A percentile compares a stretch with the other conserved stretches of the same genome.
These are phyloP conservation scores for Pocillopora verrucosa DNA, from an alignment of 64 coral and sea anemone genomes.

Conservation along the genomic window DNA sequence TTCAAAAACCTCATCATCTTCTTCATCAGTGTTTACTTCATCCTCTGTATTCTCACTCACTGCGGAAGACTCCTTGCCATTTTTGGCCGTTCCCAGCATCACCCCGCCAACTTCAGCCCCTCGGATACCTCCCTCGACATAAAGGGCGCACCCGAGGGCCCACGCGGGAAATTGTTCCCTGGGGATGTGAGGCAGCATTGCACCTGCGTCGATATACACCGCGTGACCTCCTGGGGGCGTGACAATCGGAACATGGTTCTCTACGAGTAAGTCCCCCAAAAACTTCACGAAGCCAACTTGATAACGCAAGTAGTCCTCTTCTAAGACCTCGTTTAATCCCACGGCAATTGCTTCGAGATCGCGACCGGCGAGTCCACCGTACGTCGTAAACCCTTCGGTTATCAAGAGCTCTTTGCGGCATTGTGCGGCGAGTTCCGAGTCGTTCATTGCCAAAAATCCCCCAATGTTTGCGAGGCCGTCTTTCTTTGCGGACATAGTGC, in stretches of 20 bases:
- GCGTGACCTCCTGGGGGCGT: constrained; percentile 72
- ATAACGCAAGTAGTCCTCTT: constrained; percentile 65
- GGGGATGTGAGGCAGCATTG: constrained; percentile 70
- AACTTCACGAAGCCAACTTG: constrained; percentile 50
- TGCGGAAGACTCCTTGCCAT: not conserved
- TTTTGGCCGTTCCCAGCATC: constrained; percentile 25
- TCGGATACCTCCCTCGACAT: constrained; percentile 53
- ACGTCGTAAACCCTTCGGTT: constrained; percentile 69
- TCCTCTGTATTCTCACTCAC: not conserved
- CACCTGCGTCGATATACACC: constrained; percentile 66
- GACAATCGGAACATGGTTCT: constrained; percentile 36
- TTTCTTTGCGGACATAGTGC: constrained; percentile 77
- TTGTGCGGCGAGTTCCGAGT: constrained; percentile 37
- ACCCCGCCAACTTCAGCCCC: constrained; percentile 60
- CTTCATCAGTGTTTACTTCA: not conserved
- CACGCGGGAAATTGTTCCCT: constrained; percentile 59
- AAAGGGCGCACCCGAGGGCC: constrained; percentile 52
- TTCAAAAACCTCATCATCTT: not conserved
- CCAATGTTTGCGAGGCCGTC: constrained; percentile 63
- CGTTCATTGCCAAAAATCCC: constrained; percentile 63
- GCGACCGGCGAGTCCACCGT: constrained; percentile 62
- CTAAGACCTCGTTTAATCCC: constrained; percentile 52
- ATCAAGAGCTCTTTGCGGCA: constrained; percentile 53
- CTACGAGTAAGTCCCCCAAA: constrained; percentile 38
- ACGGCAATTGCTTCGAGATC: constrained; percentile 73